Conservation (phyloP, 2,797 vertebrate genomes). For the Coendou prehensilis region DNA sequence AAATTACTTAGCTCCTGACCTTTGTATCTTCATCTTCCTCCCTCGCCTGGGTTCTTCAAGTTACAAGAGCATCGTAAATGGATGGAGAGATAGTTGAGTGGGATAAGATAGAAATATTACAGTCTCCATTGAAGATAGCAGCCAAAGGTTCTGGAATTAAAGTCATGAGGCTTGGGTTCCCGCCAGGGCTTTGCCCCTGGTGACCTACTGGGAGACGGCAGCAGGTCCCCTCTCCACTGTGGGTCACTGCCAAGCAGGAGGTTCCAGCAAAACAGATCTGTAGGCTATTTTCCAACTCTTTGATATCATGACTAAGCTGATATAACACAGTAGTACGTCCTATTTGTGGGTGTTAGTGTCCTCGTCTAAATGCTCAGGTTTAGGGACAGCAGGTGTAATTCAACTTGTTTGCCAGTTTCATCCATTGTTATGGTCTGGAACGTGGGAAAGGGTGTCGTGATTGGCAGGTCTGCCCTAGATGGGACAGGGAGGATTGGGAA, state of each 20-base stretch:
- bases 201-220: constrained; percentile 4
- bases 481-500: not conserved
- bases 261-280: constrained; percentile 49
- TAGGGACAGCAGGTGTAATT: not conserved
- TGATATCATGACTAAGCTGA: not conserved
- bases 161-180: constrained; percentile 26
- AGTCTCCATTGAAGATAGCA: constrained; percentile 26
- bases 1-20: not conserved
- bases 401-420: not conserved
- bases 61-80: constrained; percentile 13
- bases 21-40: not conserved
- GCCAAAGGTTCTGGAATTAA: constrained; percentile 17
- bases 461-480: not conserved
- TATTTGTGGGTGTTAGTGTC: not conserved
- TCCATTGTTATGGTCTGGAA: not conserved
- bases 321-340: not conserved
- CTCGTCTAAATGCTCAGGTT: not conserved
- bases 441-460: not conserved
- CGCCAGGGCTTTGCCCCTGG: constrained; percentile 10
- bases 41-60: constrained; percentile 39
- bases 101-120: constrained; percentile 46
- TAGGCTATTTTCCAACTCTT: constrained; percentile 29
- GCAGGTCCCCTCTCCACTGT: not conserved
- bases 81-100: not conserved
- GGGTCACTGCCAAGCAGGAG: constrained; percentile 40